Percentiles rank a stretch among this genome's conserved stretches.
phyloP scores from a whole-genome alignment of 2,113 vertebrate species.

The Psettodes erumei region DNA sequence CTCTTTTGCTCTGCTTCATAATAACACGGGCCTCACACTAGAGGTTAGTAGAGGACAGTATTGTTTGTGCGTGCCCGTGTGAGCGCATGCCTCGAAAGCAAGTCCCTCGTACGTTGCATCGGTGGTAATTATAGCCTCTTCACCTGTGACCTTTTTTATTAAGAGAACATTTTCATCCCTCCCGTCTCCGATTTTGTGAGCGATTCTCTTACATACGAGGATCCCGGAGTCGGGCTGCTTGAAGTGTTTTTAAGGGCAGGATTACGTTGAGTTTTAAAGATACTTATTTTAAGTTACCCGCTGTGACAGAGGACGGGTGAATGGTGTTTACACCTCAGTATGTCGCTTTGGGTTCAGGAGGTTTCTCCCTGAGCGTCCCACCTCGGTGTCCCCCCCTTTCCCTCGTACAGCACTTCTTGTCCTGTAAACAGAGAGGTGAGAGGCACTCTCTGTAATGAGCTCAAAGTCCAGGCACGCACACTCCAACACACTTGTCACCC shows the following conservation, averaged over 20 bases:
- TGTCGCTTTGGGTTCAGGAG: neutral
- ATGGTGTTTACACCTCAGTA: neutral
- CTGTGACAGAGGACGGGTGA: neutral
- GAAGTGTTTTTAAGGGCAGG: neutral
- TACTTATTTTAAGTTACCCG: neutral
- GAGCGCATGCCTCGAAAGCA: neutral
- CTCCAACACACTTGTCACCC: neutral
- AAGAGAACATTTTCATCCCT: neutral
- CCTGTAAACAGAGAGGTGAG: conserved; percentile 41
- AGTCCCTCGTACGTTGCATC: neutral
- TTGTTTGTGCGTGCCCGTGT: neutral
- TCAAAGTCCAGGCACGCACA: conserved; percentile 25
- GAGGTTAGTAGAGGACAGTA: neutral
- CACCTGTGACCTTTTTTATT: conserved; percentile 22
- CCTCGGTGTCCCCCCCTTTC: neutral
- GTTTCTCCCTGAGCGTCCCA: neutral
- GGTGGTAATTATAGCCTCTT: conserved; percentile 12
- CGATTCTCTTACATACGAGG: neutral
- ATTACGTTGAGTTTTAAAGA: neutral
- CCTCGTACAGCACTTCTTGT: neutral
- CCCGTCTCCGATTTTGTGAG: neutral
- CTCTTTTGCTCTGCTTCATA: neutral
- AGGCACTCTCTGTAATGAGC: conserved; percentile 41
- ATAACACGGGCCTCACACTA: neutral
- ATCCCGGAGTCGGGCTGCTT: neutral